Evolutionary conservation across 53 echinoderm and acorn worm genomes (phyloP), one percentile per base, ranked within the genome.

Genomic region (Mesocentrotus franciscanus): DNA sequence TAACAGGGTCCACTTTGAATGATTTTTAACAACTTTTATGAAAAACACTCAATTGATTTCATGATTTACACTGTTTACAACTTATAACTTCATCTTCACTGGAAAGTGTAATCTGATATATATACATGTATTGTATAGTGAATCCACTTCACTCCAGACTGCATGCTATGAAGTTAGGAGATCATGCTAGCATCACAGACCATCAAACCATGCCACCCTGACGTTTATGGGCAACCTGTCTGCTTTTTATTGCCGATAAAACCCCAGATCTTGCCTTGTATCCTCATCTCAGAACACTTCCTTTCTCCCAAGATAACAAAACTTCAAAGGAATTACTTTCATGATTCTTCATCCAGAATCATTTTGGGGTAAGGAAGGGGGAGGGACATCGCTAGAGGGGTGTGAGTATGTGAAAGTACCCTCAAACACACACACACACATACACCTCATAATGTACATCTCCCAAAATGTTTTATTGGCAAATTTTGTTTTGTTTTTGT

Each of bases 201-300:
- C 17, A 92, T 92, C 71, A 92, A 92, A 39, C 42, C 18, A 55
- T n/a, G 36, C 92, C 71, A 71, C 71, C 92, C 39, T 92, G 92
- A 74, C 75, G 49, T 70, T 92, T 92, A 92, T 92, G 16, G 74
- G 75, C 11, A 92, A 70, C 74, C 71, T 72, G 92, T 70, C 92
- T 92, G 92, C 71, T 92, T 92, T 92, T 92, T 92, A 92, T 92
- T 30, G 49, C 74, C 92, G 8, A 70, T 92, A 92, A 90, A 90
- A 60, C 91, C 29, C 58, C 26, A 26, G 8, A 85, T 56, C 39
- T 39, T 58, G 85, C 85, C 9, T 26, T 85, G 9, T n/a, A 85
- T 85, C 6, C n/a, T 58, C 85, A 85, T 4, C 1, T 27, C 5
- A 3, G 2, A 36, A 18, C 26, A 58, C 58, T 85, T 85, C 83